Evolutionary conservation across 2,113 vertebrate genomes (phyloP).

Genomic region (western clawed frog (Xenopus tropicalis)): UCB_Xtro_10.0 CM004443.2:75117501-75118000

Average conservation of each 20-base stretch:
- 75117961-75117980: neutral
- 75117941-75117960: conserved; percentile 21
- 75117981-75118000: conserved; percentile 42
- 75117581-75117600: conserved; percentile 84
- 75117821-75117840: conserved; percentile 57
- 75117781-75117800: conserved; percentile 59
- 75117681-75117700: conserved; percentile 75
- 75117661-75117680: conserved; percentile 88
- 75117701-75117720: conserved; percentile 79
- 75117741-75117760: conserved; percentile 71
- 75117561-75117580: conserved; percentile 71
- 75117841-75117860: conserved; percentile 53
- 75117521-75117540: conserved; percentile 64
- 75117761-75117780: conserved; percentile 66
- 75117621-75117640: conserved; percentile 80
- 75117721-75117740: conserved; percentile 62
- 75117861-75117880: conserved; percentile 59
- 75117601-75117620: conserved; percentile 82
- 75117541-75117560: conserved; percentile 80
- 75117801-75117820: conserved; percentile 63
- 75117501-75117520: conserved; percentile 81
- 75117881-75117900: conserved; percentile 55
- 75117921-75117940: conserved; percentile 31
- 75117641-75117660: conserved; percentile 81
- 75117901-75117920: conserved; percentile 47